phyloP scores from a whole-genome alignment of 2,113 vertebrate genomes.

The Phalacrocorax pelagicus region DNA sequence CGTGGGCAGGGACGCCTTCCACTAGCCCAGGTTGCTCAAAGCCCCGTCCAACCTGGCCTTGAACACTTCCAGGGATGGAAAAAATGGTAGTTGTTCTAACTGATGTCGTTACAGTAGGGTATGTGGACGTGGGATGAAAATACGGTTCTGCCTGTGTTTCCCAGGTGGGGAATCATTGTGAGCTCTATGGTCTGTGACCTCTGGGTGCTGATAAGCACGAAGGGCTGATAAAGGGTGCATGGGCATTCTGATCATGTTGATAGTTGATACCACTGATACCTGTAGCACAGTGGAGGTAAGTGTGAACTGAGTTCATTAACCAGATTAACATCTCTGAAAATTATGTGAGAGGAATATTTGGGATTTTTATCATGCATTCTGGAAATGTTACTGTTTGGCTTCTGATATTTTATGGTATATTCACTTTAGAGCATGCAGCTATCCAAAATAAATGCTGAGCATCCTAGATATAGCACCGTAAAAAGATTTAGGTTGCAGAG shows the following conservation, averaged over 20 bases:
- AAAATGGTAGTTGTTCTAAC: neutral
- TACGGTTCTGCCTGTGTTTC: rapidly evolving
- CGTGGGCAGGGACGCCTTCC: neutral
- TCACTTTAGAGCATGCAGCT: neutral
- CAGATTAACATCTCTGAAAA: neutral
- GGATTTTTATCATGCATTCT: neutral
- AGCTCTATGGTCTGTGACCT: neutral
- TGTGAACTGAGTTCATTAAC: neutral
- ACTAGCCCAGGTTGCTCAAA: neutral
- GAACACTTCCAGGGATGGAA: neutral
- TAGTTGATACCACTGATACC: neutral
- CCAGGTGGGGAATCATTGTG: neutral
- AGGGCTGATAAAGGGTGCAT: neutral
- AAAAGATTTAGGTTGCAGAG: neutral
- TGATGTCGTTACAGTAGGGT: neutral
- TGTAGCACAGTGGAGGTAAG: neutral
- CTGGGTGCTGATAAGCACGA: neutral
- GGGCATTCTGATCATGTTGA: neutral
- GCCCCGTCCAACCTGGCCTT: neutral
- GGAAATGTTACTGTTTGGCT: neutral
- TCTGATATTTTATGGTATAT: neutral
- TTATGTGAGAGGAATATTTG: neutral
- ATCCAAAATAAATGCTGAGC: neutral
- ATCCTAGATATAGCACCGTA: neutral
- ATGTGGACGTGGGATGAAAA: rapidly evolving